These are phyloP conservation scores for Toxostoma redivivum DNA, from an alignment of 2,113 vertebrate species.

Conservation along the genomic window DNA sequence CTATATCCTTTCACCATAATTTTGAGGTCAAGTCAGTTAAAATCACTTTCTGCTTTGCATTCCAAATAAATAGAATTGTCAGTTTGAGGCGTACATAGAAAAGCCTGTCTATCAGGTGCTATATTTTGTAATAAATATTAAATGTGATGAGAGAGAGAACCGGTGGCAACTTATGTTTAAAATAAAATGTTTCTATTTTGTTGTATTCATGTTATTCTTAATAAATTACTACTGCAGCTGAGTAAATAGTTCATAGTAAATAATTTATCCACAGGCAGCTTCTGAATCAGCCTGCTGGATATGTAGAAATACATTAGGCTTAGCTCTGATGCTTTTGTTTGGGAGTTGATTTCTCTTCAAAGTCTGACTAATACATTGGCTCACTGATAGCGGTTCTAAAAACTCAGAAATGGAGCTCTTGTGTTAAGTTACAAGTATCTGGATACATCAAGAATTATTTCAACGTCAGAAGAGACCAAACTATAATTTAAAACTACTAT, in stretches of 20 bases:
- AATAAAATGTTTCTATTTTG: background rate
- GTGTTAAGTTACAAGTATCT: background rate
- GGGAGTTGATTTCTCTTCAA: constrained; percentile 4
- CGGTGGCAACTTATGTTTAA: background rate
- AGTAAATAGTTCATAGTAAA: constrained; percentile 35
- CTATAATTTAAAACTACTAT: background rate
- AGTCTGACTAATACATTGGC: background rate
- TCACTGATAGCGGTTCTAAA: background rate
- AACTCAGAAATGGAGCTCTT: background rate
- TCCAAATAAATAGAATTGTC: background rate
- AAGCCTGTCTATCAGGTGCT: background rate
- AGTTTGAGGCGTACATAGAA: background rate
- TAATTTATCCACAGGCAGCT: constrained; percentile 7
- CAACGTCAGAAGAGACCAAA: background rate
- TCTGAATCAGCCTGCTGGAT: background rate
- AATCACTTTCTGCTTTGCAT: background rate
- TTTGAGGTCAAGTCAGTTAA: background rate
- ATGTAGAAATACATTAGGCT: background rate
- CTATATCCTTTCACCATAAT: background rate
- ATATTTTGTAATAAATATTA: background rate
- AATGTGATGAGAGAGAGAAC: background rate
- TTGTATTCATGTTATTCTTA: background rate
- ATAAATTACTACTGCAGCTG: constrained; percentile 21
- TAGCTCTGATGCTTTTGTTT: background rate
- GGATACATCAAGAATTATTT: background rate